Evolutionary conservation across 2,113 vertebrate species (phyloP), one percentile per base, ranked within the genome.

Genomic region (Mixornis gularis): DNA sequence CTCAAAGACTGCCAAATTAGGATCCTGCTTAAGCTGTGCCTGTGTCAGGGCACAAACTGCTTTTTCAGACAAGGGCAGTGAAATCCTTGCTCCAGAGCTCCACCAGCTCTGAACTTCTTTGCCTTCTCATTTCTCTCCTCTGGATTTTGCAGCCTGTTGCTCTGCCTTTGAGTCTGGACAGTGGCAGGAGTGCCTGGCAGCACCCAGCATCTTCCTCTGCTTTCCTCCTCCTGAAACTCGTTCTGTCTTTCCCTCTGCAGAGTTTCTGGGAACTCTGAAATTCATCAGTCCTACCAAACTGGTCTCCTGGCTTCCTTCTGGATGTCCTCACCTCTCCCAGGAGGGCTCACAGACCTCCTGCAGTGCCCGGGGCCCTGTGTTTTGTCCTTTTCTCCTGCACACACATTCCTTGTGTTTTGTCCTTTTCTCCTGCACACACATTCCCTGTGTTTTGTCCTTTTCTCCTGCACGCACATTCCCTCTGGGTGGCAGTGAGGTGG

Each of bases 401-500:
- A 15, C 13, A 1, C 3, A 0, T 38, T 73, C 21, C 10, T 25
- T 46, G 44, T 46, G 44, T 51, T 51, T 26, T 51, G 27, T 52
- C 16, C 51, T 17, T 51, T 51, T 29, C 49, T 38, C 53, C 87
- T 12, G 18, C 7, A 26, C 51, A 14, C 14, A 1, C 3, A 0
- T 38, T 72, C 26, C 10, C 29, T 7, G 19, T 49, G 52, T 29
- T 52, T 29, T 53, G 29, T 32, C 17, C 52, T 55, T 55, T 55
- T 55, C 52, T 34, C 46, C 90, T 12, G 19, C 7, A 25, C 48
- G 13, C 13, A 1, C 3, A 0, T 38, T 73, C 27, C 10, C 29
- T 6, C 3, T 0, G 1, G 48, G 1, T 26, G 48, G 32, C 38
- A 82, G 46, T 4, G 4, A 69, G 70, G 30, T 34, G 62, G 26